phyloP scores from a whole-genome alignment of 2,113 vertebrate species.

The Protobothrops flavoviridis region DNA sequence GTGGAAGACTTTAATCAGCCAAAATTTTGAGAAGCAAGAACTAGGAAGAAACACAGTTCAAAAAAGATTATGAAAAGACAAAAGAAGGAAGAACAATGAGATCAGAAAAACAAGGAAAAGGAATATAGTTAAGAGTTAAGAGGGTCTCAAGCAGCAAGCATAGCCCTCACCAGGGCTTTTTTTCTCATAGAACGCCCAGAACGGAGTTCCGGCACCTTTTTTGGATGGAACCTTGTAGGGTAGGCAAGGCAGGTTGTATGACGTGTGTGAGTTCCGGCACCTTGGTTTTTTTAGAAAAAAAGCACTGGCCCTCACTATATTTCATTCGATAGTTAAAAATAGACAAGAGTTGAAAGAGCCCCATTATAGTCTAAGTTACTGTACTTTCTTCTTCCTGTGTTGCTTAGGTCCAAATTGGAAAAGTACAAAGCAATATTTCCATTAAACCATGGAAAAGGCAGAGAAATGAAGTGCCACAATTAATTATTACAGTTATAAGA shows the following conservation, averaged over 20 bases:
- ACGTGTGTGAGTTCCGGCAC: too few relatives aligned
- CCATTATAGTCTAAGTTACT: background rate
- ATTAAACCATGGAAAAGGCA: background rate
- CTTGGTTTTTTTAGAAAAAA: too few relatives aligned
- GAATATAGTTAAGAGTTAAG: background rate
- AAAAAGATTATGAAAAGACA: constrained; percentile 13
- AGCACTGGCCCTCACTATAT: background rate
- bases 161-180: background rate
- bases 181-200: too few relatives aligned
- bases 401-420: background rate
- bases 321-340: background rate
- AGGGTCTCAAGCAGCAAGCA: background rate
- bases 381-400: background rate
- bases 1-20: constrained; percentile 33
- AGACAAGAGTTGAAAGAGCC: background rate
- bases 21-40: background rate
- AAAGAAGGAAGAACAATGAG: background rate
- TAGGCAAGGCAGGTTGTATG: too few relatives aligned
- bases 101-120: background rate
- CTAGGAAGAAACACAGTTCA: background rate
- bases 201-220: too few relatives aligned
- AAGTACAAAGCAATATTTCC: background rate
- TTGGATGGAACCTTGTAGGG: too few relatives aligned
- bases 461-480: background rate
- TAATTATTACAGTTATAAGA: background rate